Percentiles rank a stretch among this genome's conserved stretches.
phyloP scores from a whole-genome alignment of 1,140 invertebrate species.

The Dreissena polymorpha region DNA sequence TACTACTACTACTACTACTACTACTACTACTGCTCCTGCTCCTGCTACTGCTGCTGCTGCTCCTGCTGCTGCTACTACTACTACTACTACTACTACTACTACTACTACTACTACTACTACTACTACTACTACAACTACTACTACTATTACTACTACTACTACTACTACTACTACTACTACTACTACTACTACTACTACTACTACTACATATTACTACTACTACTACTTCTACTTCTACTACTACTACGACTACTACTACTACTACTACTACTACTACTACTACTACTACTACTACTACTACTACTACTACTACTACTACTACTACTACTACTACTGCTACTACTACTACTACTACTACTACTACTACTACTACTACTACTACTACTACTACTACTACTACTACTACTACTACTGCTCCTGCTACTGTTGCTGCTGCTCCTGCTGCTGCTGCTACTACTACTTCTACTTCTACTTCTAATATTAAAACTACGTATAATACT shows the following conservation, averaged over 20 bases:
- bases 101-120: conserved; percentile 17
- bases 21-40: conserved; percentile 14
- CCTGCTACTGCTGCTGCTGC: conserved; percentile 3
- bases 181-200: conserved; percentile 22
- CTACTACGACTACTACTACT: conserved; percentile 16
- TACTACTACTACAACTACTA: conserved; percentile 23
- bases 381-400: conserved; percentile 13
- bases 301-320: neutral
- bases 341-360: conserved; percentile 1
- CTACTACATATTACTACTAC: too few relatives aligned
- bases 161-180: conserved; percentile 23
- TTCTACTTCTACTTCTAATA: neutral
- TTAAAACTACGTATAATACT: too few relatives aligned
- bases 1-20: conserved; percentile 24
- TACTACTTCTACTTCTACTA: neutral
- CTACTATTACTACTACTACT: conserved; percentile 25
- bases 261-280: conserved; percentile 1
- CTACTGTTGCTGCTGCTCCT: neutral
- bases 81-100: conserved; percentile 26
- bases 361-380: conserved; percentile 1
- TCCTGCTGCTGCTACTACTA: conserved; percentile 8
- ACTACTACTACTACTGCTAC: conserved; percentile 17
- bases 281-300: conserved; percentile 11
- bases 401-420: neutral
- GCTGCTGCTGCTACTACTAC: neutral